Evolutionary conservation across 2,888 invertebrate genomes (phyloP), one percentile per base, ranked within the genome.

Genomic region (Xanthorhoe spadicearia): DNA sequence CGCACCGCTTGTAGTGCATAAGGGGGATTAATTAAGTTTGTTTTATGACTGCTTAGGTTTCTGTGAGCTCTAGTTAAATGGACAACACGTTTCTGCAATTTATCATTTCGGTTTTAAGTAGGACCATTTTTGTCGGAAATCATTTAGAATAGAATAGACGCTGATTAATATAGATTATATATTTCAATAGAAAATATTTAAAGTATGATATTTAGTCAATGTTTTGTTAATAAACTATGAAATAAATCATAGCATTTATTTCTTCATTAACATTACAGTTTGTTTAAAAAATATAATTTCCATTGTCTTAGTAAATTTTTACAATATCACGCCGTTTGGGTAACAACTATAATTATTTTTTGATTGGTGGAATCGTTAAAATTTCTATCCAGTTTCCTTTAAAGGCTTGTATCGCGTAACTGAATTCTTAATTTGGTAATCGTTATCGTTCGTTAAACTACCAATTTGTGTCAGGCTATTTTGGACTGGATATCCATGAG

Each of bases 351-450:
- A 32, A 43, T 43, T 63, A 18, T 48, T 35, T 50, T 32, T 57
- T 68, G 66, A 72, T 70, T 55, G 54, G 70, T 64, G 52, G 35
- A 58, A 61, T 61, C 55, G 53, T 59, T 51, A 64, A 63, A 53
- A 57, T 60, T 18, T 61, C 53, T 55, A 61, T 28, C 59, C 51
- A 64, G 64, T 66, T 61, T 66, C 68, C 66, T 65, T 66, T 61
- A 48, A 54, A 17, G 60, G 66, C 56, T 51, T 51, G 54, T 35
- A 62, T 64, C 62, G 59, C 28, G 64, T 43, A 65, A 66, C 56
- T 57, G 57, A 54, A 63, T 55, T 65, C 68, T 64, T 43, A 49
- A 56, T 70, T 70, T 61, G 68, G 70, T 62, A 52, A 46, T 69
- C 67, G 65, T 69, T 67, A 68, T 43, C 15, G 63, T 59, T 17